Percentiles rank a stretch among this genome's conserved stretches.
These are phyloP conservation scores for Drosophila ercepeae DNA, from an alignment of 1,140 invertebrate species.

Conservation along the genomic window DNA sequence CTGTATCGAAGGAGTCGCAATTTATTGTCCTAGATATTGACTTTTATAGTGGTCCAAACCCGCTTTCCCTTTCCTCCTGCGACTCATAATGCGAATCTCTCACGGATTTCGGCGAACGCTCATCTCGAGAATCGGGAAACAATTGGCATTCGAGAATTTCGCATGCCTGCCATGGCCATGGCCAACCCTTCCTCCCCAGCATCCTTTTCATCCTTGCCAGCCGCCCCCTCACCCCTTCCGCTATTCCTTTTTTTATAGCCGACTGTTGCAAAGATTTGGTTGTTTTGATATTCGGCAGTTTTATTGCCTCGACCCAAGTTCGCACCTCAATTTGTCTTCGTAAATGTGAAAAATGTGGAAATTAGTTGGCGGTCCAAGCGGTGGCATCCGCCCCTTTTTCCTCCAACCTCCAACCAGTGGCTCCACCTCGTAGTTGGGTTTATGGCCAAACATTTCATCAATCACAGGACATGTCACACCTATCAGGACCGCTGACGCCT, in stretches of 20 bases:
- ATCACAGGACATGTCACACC: conserved; percentile 79
- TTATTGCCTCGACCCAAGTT: conserved; percentile 84
- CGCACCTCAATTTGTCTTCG: conserved; percentile 84
- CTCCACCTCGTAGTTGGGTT: conserved; percentile 19
- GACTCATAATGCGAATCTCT: conserved; percentile 46
- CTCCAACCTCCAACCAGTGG: conserved; percentile 3
- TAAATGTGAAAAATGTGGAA: conserved; percentile 84
- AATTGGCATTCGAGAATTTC: conserved; percentile 72
- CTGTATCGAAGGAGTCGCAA: conserved; percentile 59
- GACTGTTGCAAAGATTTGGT: conserved; percentile 74
- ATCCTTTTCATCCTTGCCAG: no score
- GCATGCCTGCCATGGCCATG: conserved; percentile 64
- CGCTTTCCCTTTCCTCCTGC: conserved; percentile 8
- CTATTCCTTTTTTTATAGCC: conserved; percentile 72
- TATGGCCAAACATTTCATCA: conserved; percentile 71
- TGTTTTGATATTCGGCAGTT: conserved; percentile 82
- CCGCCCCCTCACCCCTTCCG: conserved; percentile 20
- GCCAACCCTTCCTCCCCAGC: background rate
- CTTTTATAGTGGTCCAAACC: conserved; percentile 68
- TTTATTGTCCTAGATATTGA: conserved; percentile 82
- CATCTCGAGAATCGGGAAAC: conserved; percentile 72
- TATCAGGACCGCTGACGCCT: conserved; percentile 57
- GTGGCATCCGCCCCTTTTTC: conserved; percentile 1
- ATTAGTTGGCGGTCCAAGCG: conserved; percentile 71
- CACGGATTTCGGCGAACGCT: conserved; percentile 54